Base-by-base conservation (phyloP, 2,888 invertebrate species). In the Brenthis hecate region DNA sequence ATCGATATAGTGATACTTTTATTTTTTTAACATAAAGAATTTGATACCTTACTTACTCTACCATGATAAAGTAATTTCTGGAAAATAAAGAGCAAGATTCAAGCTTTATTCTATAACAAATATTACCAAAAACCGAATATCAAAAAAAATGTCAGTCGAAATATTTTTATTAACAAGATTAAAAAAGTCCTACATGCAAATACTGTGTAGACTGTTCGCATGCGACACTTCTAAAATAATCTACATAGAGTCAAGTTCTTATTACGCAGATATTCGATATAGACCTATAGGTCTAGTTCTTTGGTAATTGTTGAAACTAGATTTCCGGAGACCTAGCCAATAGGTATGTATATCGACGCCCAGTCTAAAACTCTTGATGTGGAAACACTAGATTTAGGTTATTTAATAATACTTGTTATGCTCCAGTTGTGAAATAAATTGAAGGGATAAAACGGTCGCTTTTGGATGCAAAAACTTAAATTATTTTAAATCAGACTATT, bases 181-280 rank as follows among this genome's bases (percentile, higher is more conserved):
- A 6, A 6, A 13, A 1, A 55, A 55, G 28, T 0, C 14, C 8
- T n/a, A 28, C 23, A 28, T 32, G n/a, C n/a, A 47, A 58, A 48
- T 19, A 47, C 1, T 16, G 3, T 51, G 13, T n/a, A 51, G 14
- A n/a, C 5, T 6, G n/a, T n/a, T 16, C 36, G 19, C 53, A 19
- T 19, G 56, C 43, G 8, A 2, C 66, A 62, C 61, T 67, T 67
- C 66, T 23, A 50, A 1, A 51, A 2, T 48, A 19, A 48, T 19
- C 55, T 50, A 43, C 8, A 61, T 43, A 19, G n/a, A 43, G 28
- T 23, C 47, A 32, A 53, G 61, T 55, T 57, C 55, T 60, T 72
- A 70, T 67, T 71, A 70, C 68, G 68, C 71, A 71, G 68, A 69
- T 71, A 72, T 74, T 68, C 53, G 74, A 74, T 74, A 73, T 66